Evolutionary conservation across 1,140 invertebrate genomes (phyloP).

Genomic region (Cyphomyrmex costatus): DNA sequence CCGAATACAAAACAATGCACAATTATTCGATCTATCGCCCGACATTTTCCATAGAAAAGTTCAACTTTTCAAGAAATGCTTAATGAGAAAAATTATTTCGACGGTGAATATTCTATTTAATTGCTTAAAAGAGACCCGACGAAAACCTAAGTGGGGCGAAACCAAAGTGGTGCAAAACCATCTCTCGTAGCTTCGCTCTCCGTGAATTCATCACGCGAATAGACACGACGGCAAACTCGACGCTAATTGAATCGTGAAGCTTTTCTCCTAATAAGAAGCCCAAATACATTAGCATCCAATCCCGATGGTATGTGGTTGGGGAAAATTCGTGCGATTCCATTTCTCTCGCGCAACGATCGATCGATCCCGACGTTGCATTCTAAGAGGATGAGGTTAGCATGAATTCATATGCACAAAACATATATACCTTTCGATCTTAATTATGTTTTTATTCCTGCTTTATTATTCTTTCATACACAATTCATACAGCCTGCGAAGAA

Average conservation of each 20-base stretch:
- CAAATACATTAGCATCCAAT: slow-evolving; percentile 77
- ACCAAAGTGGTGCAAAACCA: not conserved
- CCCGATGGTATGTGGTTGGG: slow-evolving; percentile 50
- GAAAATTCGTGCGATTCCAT: slow-evolving; percentile 68
- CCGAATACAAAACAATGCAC: not conserved
- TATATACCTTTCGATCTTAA: not conserved
- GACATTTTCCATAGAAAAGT: not conserved
- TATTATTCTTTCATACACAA: not conserved
- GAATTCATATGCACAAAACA: not conserved
- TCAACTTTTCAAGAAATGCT: too few relatives aligned
- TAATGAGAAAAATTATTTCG: not conserved
- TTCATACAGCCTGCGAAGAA: not conserved
- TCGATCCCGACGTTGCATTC: slow-evolving; percentile 17
- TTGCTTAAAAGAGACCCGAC: not conserved
- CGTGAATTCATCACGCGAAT: slow-evolving; percentile 13
- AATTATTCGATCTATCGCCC: too few relatives aligned
- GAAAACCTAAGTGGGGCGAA: not conserved
- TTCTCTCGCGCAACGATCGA: slow-evolving; percentile 16
- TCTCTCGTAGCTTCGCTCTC: not conserved
- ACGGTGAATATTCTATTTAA: not conserved
- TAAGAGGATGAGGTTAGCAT: not conserved
- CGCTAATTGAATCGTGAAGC: slow-evolving; percentile 77
- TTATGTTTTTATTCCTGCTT: not conserved
- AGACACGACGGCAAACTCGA: slow-evolving; percentile 67
- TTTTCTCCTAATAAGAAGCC: slow-evolving; percentile 73